Evolutionary conservation across 2,113 vertebrate species (phyloP), one percentile per base, ranked within the genome.

Genomic region (Rissa tridactyla): DNA sequence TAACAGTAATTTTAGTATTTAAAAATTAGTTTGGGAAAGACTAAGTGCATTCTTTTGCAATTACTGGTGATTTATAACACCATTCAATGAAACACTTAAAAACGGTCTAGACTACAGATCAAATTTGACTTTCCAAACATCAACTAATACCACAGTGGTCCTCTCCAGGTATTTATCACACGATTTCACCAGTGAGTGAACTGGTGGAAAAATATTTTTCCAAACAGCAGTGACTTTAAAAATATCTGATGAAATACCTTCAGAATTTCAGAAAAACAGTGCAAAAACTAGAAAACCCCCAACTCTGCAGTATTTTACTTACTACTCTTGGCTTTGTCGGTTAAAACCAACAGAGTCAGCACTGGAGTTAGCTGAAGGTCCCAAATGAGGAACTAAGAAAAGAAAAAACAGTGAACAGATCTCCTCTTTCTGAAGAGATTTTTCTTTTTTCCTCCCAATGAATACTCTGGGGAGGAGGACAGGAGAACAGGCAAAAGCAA

Each of bases 261-360:
- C 25, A 61, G 13, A 55, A 93, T 64, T 88, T 82, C 22, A 76
- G 11, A 69, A 47, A 76, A 80, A 44, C 1, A 10, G 3, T 19
- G 22, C 30, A 46, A 54, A 60, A 64, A 2, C 3, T 22, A 29
- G 19, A 38, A 29, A 0, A 0, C 5, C 2, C 27, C 44, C 16
- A 77, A 18, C 4, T 17, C 29, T 22, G 44, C 7, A 14, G 15
- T 49, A 66, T 36, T 87, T 82, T 64, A 80, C 25, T 61, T 69
- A 61, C 13, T 62, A 34, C 16, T 86, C 16, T 54, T 83, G 25
- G 58, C 19, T 90, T 36, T 61, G 20, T 32, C 6, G 68, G 36
- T 66, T 88, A 86, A 88, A 88, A 57, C 32, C 12, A 90, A 69
- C 21, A 42, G 20, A 40, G 29, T 30, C 60, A 82, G 38, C 26